A percentile compares a stretch with the other conserved stretches of the same genome.
phyloP scores from a whole-genome alignment of 2,113 vertebrate species.

The Proterorhinus semilunaris region DNA sequence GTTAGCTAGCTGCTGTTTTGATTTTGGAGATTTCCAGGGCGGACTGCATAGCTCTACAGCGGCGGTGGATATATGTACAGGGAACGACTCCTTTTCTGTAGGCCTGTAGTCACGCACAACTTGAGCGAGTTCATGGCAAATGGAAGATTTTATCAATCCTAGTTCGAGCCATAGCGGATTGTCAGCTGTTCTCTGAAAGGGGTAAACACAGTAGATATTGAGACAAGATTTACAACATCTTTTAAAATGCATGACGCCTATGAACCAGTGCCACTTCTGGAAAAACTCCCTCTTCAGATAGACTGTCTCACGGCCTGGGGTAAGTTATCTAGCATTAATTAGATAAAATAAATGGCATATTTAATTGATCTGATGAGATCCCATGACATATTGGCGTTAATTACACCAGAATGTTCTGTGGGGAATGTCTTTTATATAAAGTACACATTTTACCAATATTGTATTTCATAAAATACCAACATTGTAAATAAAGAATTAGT shows the following conservation, averaged over 20 bases:
- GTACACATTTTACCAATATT: too few relatives aligned
- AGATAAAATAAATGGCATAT: not conserved
- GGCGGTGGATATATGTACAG: not conserved
- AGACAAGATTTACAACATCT: not conserved
- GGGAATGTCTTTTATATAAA: too few relatives aligned
- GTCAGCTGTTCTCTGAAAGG: slow-evolving; percentile 23
- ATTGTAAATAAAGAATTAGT: too few relatives aligned
- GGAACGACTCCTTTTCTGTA: not conserved
- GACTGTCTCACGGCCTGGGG: slow-evolving; percentile 96
- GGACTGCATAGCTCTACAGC: not conserved
- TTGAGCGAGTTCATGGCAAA: slow-evolving; percentile 35
- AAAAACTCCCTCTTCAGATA: slow-evolving; percentile 94
- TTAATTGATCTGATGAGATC: not conserved
- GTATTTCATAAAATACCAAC: too few relatives aligned
- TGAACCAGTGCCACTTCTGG: slow-evolving; percentile 90
- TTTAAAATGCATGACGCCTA: slow-evolving; percentile 93
- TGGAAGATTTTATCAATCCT: slow-evolving; percentile 10
- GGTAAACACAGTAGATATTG: slow-evolving; percentile 5
- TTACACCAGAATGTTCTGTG: too few relatives aligned
- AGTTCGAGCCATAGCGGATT: slow-evolving; percentile 16
- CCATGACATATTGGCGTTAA: not conserved
- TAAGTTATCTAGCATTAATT: slow-evolving; percentile 64
- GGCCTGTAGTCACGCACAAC: not conserved
- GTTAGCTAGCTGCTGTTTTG: slow-evolving; percentile 64
- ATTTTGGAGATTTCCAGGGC: slow-evolving; percentile 11